Conservation (phyloP, 2,797 vertebrate species). For the Todus mexicanus region DNA sequence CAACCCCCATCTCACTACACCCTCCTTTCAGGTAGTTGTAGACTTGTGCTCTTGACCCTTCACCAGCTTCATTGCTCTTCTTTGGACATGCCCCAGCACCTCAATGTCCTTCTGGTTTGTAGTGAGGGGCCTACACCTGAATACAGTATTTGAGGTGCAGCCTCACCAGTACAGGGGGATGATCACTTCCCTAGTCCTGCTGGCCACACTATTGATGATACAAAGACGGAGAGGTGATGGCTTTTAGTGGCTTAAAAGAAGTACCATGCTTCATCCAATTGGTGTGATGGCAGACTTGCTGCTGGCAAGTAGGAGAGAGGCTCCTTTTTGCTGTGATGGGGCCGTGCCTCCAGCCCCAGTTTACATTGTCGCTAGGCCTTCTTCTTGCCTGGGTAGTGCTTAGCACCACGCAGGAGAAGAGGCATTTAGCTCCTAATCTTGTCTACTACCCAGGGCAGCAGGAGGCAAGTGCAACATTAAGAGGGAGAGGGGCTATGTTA, state of each 20-base stretch:
- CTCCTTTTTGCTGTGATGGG: background rate
- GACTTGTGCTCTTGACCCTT: background rate
- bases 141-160: background rate
- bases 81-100: background rate
- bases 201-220: background rate
- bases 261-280: background rate
- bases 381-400: background rate
- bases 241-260: background rate
- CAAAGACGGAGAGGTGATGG: background rate
- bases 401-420: background rate
- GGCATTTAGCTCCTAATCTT: background rate
- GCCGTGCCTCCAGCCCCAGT: background rate
- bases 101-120: background rate
- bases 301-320: background rate
- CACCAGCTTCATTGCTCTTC: background rate
- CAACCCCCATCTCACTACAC: too few species aligned
- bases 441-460: background rate
- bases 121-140: background rate
- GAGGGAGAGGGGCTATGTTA: background rate
- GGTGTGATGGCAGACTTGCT: background rate
- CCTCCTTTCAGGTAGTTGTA: too few species aligned
- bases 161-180: background rate
- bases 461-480: background rate
- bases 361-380: background rate
- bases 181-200: background rate